phyloP scores from a whole-genome alignment of 1,140 invertebrate species.

The Choristoneura fumiferana region DNA sequence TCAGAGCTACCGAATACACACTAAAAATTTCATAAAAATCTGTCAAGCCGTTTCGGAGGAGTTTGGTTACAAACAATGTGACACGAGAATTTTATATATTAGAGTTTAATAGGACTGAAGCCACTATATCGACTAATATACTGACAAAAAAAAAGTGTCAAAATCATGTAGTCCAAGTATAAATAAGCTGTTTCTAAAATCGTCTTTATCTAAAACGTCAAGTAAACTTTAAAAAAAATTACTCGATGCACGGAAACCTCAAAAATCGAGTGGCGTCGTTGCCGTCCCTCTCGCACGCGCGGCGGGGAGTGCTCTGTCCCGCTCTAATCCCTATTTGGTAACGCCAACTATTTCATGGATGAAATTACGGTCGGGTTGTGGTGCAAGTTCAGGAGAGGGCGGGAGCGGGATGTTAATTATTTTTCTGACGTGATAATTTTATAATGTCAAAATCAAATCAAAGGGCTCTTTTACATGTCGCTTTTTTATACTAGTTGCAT shows the following conservation, averaged over 20 bases:
- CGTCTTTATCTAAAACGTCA: slow-evolving; percentile 5
- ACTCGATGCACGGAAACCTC: slow-evolving; percentile 35
- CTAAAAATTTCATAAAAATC: too few species aligned
- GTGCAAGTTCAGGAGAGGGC: slow-evolving; percentile 27
- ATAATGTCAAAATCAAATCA: slow-evolving; percentile 11
- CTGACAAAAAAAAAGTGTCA: too few species aligned
- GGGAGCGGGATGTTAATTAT: slow-evolving; percentile 31
- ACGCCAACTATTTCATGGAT: slow-evolving; percentile 77
- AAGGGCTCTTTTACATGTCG: too few species aligned
- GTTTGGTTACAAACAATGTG: too few species aligned
- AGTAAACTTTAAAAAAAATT: slow-evolving; percentile 19
- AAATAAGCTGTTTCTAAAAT: neutral
- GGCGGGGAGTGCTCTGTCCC: slow-evolving; percentile 39
- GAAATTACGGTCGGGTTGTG: slow-evolving; percentile 59
- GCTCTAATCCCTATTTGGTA: slow-evolving; percentile 75
- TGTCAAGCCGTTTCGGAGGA: too few species aligned
- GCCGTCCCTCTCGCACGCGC: slow-evolving; percentile 46
- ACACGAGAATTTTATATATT: too few species aligned
- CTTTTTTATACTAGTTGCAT: too few species aligned
- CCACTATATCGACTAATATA: too few species aligned
- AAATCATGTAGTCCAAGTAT: too few species aligned
- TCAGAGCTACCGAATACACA: too few species aligned
- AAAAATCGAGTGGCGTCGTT: slow-evolving; percentile 42
- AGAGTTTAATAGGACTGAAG: too few species aligned
- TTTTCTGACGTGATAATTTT: too few species aligned